Base-by-base conservation (phyloP, 2,797 vertebrate species). In the Phoeniculus purpureus region DNA sequence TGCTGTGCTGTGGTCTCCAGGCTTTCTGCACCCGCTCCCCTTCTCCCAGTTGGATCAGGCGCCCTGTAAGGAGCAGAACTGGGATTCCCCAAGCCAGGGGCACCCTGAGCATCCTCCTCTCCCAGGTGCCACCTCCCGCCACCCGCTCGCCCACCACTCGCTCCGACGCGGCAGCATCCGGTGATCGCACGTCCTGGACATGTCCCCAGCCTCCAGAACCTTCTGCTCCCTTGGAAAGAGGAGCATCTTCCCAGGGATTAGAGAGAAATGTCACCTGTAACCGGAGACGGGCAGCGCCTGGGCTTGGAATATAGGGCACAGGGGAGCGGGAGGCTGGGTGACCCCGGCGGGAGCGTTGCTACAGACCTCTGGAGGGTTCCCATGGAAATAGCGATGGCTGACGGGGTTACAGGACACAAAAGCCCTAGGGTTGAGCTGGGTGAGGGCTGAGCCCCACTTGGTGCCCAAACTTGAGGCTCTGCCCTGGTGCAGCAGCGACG, bases 181-280 rank as follows among this genome's bases (percentile, higher is more conserved):
- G 70, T 1, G 26, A 66, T 74, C 74, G 48, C 6, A 1, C 7
- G 45, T 77, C 60, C 84, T 58, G 65, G 61, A 48, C 2, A 4
- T 56, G 93, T 82, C 81, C 89, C 73, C 82, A 78, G 23, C 20
- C 80, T 74, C 85, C 4, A 2, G 79, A 74, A 92, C 92, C 61
- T 91, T 60, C 78, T 90, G 81, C 86, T 79, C 32, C 64, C 43
- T 87, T 95, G 87, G 45, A 37, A 71, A 92, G 75, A 87, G 72
- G 8, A 1, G n/a, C 87, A 89, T 37, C 62, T 11, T 73, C 76
- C 22, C 72, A 4, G 64, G 89, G 96, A 94, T 92, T 89, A 92
- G 87, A 51, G 51, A 59, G 58, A 94, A 96, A 96, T 85, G 94
- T 95, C 95, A 94, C 71, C 59, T 80, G 95, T 77, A 91, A 92